phyloP scores from a whole-genome alignment of 2,797 vertebrate species.

The Eleutherodactylus coqui region DNA sequence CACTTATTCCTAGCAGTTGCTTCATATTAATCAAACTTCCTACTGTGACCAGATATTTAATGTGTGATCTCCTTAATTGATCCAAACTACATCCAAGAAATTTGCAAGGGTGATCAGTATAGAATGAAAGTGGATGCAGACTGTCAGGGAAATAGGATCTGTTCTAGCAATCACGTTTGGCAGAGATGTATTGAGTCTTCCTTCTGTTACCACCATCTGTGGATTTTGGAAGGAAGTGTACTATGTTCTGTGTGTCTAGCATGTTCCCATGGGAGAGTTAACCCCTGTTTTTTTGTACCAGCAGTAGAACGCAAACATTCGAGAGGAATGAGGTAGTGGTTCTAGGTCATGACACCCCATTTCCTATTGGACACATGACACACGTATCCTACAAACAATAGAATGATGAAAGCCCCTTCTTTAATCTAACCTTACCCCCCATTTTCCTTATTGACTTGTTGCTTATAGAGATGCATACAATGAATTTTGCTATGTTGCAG shows the following conservation, averaged over 20 bases:
- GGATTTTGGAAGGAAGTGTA: conserved; percentile 59
- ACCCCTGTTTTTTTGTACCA: conserved; percentile 50
- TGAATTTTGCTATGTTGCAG: no score
- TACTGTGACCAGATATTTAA: conserved; percentile 13
- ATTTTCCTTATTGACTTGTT: background rate
- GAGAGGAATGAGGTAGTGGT: conserved; percentile 32
- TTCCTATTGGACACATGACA: conserved; percentile 43
- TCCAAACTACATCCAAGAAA: conserved; percentile 20
- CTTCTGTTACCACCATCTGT: background rate
- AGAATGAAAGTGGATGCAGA: conserved; percentile 58
- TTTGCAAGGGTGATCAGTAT: conserved; percentile 24
- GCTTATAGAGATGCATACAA: background rate
- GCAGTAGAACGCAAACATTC: conserved; percentile 30
- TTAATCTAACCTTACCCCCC: background rate
- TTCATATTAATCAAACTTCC: background rate
- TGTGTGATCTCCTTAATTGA: conserved; percentile 20
- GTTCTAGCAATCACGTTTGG: conserved; percentile 40
- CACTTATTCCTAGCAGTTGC: background rate
- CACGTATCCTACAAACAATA: background rate
- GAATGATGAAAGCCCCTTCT: background rate
- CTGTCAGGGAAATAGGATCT: conserved; percentile 66
- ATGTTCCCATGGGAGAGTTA: conserved; percentile 48
- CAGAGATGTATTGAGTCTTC: conserved; percentile 60
- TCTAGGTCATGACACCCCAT: conserved; percentile 46
- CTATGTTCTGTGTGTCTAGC: conserved; percentile 32